Percentiles rank a stretch among this genome's conserved stretches.
Evolutionary conservation across 2,888 invertebrate species (phyloP).

Genomic region (Hypolimnas misippus): DNA sequence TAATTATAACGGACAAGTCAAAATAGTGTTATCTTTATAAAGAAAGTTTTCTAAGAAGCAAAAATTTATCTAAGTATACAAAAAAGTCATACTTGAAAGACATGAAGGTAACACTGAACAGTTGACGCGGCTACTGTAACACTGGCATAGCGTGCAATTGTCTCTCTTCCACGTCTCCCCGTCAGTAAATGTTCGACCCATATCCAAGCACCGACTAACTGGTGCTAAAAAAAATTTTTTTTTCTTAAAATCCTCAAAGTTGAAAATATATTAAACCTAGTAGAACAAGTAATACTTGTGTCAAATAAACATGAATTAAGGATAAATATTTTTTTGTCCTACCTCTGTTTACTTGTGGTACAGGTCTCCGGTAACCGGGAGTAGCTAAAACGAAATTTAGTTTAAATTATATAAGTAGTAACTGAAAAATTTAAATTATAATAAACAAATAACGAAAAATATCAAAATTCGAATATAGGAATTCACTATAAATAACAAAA

Average conservation of each 20-base stretch:
- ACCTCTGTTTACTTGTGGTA: constrained; percentile 33
- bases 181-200: constrained; percentile 86
- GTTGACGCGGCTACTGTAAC: constrained; percentile 85
- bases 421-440: too few relatives aligned
- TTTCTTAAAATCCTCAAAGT: background rate
- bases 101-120: constrained; percentile 72
- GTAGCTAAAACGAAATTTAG: constrained; percentile 31
- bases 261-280: too few relatives aligned
- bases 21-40: too few relatives aligned
- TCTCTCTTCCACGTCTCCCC: constrained; percentile 86
- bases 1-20: too few relatives aligned
- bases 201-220: constrained; percentile 78
- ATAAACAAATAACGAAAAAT: too few relatives aligned
- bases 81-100: constrained; percentile 48
- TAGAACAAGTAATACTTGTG: too few relatives aligned
- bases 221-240: constrained; percentile 38
- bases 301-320: too few relatives aligned
- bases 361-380: constrained; percentile 40
- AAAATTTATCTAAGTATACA: too few relatives aligned
- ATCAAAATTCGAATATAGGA: too few relatives aligned
- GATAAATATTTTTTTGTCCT: background rate
- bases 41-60: too few relatives aligned
- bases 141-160: constrained; percentile 89
- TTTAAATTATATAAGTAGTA: background rate
- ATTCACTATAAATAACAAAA: too few relatives aligned